phyloP scores from a whole-genome alignment of 2,888 invertebrate genomes.

The Amphipoea oculea region DNA sequence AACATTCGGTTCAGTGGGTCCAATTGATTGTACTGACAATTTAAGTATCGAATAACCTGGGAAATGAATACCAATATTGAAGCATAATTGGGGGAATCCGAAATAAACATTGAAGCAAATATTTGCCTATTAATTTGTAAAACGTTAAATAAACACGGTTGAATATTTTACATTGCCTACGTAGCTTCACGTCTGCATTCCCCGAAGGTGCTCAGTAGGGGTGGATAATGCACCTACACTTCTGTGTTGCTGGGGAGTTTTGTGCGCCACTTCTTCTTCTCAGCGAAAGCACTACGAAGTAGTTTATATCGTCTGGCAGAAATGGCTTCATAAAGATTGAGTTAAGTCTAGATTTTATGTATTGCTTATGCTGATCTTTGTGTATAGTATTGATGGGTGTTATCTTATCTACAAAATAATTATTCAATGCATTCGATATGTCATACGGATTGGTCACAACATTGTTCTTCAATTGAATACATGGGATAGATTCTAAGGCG shows the following conservation, averaged over 20 bases:
- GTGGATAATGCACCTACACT: background rate
- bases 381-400: background rate
- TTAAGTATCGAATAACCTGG: slow-evolving; percentile 17
- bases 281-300: too few species aligned
- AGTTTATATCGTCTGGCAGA: background rate
- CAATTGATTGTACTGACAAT: slow-evolving; percentile 23
- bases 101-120: slow-evolving; percentile 2
- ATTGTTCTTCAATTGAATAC: background rate
- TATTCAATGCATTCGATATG: background rate
- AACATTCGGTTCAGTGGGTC: background rate
- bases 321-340: background rate
- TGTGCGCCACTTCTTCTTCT: too few species aligned
- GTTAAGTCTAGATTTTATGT: background rate
- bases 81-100: background rate
- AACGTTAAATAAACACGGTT: background rate
- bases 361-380: background rate
- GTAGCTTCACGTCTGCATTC: background rate
- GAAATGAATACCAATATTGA: slow-evolving; percentile 29
- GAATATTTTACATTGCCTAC: background rate
- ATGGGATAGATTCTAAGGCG: too few species aligned
- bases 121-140: background rate
- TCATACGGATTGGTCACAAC: background rate
- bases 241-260: too few species aligned
- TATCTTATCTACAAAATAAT: background rate
- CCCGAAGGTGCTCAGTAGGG: background rate